Evolutionary conservation across 2,888 invertebrate genomes (phyloP).

Genomic region (Scaptomyza reducta): DNA sequence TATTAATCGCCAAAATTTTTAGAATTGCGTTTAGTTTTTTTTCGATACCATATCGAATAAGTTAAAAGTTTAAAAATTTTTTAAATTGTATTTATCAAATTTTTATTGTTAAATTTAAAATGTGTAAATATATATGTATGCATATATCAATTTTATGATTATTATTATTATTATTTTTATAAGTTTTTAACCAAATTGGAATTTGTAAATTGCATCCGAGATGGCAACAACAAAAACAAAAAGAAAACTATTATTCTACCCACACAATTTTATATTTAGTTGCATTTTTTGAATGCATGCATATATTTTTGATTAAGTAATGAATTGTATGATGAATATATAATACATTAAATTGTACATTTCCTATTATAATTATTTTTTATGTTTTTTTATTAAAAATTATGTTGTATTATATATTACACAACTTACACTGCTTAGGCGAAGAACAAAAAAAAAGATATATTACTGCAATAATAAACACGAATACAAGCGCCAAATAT

Average conservation of each 20-base stretch:
- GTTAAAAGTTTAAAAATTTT: constrained; percentile 47
- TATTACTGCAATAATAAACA: constrained; percentile 27
- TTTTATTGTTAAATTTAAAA: constrained; percentile 61
- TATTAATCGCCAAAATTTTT: constrained; percentile 54
- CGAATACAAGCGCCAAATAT: constrained; percentile 68
- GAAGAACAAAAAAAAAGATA: constrained; percentile 13
- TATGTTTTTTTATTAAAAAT: constrained; percentile 25
- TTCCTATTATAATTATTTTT: constrained; percentile 44
- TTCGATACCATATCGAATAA: constrained; percentile 49
- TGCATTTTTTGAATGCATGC: constrained; percentile 41
- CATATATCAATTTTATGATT: constrained; percentile 46
- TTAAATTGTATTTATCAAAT: constrained; percentile 66
- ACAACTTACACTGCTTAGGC: constrained; percentile 28
- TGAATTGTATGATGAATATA: constrained; percentile 55
- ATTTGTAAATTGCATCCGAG: constrained; percentile 63
- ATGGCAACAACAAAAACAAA: constrained; percentile 46
- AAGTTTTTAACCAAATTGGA: constrained; percentile 69
- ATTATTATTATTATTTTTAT: constrained; percentile 37
- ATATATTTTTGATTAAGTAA: constrained; percentile 33
- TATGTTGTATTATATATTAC: constrained; percentile 31
- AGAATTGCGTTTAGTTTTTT: constrained; percentile 54
- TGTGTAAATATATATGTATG: constrained; percentile 65
- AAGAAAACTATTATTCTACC: constrained; percentile 18
- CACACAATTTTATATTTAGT: constrained; percentile 36
- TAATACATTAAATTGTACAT: constrained; percentile 61